Conservation (phyloP, 2,113 vertebrate species). For the Psittacula cyanocephala region DNA sequence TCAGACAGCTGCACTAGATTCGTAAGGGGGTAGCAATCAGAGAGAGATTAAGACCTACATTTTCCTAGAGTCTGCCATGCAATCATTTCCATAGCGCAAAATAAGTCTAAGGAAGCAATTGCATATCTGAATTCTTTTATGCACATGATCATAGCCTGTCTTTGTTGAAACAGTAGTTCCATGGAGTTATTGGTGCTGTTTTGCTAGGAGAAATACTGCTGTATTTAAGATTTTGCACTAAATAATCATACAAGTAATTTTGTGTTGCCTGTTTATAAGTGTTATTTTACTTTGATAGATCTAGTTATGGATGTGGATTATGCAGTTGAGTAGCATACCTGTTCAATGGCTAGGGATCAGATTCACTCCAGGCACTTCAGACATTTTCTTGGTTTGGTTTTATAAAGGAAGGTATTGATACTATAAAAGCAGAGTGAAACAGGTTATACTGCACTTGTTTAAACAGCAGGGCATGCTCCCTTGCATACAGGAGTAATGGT, state of each 20-base stretch:
- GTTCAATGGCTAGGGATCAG: background rate
- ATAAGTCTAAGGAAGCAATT: background rate
- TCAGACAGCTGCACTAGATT: background rate
- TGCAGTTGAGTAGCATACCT: background rate
- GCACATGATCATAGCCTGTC: background rate
- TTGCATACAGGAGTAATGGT: rapidly evolving
- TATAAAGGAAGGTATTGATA: background rate
- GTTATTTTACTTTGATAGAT: background rate
- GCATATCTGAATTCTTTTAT: background rate
- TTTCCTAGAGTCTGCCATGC: background rate
- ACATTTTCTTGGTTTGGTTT: background rate
- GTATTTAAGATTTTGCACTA: background rate
- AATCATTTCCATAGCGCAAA: background rate
- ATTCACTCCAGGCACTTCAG: background rate
- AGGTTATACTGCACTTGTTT: background rate
- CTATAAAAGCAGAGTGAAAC: background rate
- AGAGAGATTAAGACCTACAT: background rate
- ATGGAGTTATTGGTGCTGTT: background rate
- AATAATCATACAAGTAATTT: background rate
- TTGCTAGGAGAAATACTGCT: background rate
- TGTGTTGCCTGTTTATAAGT: background rate
- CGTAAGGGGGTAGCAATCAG: background rate
- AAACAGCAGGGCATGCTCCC: background rate
- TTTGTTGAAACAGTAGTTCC: background rate
- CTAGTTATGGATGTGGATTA: background rate